Evolutionary conservation across 2,113 vertebrate genomes (phyloP).

Genomic region (Vidua chalybeata): DNA sequence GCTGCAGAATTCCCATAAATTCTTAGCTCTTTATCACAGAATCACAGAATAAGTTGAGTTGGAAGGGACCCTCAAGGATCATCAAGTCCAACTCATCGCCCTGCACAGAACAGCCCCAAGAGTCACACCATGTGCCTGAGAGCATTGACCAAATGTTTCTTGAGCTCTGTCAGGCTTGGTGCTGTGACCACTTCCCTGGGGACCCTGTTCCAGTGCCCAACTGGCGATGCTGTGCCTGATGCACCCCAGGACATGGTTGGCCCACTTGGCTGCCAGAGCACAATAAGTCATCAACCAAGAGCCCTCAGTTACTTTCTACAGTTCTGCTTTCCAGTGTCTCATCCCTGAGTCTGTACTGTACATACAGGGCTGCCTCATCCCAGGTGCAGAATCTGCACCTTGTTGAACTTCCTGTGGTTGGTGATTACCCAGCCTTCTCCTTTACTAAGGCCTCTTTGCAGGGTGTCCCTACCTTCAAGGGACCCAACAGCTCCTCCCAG

Average conservation of each 20-base stretch:
- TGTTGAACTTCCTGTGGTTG: background rate
- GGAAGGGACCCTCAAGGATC: background rate
- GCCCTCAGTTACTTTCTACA: background rate
- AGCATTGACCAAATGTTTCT: background rate
- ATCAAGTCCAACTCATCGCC: fast-evolving
- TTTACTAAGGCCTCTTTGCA: background rate
- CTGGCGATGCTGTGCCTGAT: fast-evolving
- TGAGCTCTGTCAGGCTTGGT: background rate
- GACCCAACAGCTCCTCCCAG: background rate
- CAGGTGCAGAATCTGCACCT: background rate
- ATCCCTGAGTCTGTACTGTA: background rate
- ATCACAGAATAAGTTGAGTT: background rate
- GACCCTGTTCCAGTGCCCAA: background rate
- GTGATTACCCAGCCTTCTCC: background rate
- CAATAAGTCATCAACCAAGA: background rate
- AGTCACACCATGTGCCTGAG: background rate
- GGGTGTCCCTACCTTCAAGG: background rate
- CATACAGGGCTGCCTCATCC: background rate
- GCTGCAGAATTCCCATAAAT: background rate
- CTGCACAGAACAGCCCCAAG: background rate
- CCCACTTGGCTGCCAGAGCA: background rate
- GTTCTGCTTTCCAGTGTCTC: background rate
- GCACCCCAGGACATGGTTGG: background rate
- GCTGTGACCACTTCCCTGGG: background rate
- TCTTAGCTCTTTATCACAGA: background rate